A percentile compares a stretch with the other conserved stretches of the same genome.
Conservation (phyloP, 2,797 vertebrate genomes). For the Loriculus beryllinus region DNA sequence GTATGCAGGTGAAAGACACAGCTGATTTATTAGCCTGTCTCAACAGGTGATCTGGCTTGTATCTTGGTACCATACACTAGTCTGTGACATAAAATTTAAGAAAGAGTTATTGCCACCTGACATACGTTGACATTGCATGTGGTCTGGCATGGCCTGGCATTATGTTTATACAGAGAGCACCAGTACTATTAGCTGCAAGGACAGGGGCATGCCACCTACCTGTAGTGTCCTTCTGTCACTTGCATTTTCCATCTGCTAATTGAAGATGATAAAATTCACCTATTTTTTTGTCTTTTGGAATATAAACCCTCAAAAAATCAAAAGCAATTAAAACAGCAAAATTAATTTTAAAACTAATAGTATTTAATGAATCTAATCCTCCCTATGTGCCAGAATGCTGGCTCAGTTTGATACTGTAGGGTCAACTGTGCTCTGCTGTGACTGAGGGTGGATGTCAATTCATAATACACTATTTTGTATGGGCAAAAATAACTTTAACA, state of each 20-base stretch:
- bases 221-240: neutral
- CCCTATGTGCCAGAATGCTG: neutral
- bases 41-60: neutral
- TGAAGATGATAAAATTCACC: neutral
- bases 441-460: neutral
- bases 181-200: neutral
- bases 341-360: neutral
- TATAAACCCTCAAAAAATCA: neutral
- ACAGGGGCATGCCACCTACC: neutral
- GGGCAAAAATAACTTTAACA: neutral
- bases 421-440: neutral
- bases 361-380: neutral
- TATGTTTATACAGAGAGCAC: neutral
- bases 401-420: neutral
- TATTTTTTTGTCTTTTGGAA: neutral
- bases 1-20: neutral
- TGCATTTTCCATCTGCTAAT: neutral
- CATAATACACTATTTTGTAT: neutral
- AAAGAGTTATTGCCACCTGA: neutral
- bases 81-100: neutral
- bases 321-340: neutral
- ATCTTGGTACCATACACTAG: neutral
- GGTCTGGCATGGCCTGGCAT: neutral
- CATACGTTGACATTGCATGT: neutral
- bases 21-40: neutral